A percentile compares a stretch with the other conserved stretches of the same genome.
phyloP scores from a whole-genome alignment of 2,888 invertebrate genomes.

The Cremastinae sp. region DNA sequence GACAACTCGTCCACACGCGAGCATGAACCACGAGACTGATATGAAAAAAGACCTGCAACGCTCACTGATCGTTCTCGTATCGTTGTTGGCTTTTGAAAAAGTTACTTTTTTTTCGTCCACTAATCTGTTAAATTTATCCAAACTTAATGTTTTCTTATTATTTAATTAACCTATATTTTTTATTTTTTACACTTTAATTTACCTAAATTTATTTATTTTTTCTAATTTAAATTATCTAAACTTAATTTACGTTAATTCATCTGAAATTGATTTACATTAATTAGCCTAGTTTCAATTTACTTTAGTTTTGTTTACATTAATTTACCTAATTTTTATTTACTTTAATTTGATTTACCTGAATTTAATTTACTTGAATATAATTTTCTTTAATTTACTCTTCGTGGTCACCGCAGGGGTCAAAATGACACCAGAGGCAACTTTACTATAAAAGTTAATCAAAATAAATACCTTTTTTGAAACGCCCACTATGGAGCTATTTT shows the following conservation, averaged over 20 bases:
- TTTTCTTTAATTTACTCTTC: no score
- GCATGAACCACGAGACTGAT: slow-evolving; percentile 39
- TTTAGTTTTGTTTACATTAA: no score
- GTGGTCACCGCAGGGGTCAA: no score
- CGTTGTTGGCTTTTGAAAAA: slow-evolving; percentile 41
- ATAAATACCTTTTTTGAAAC: no score
- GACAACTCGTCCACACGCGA: slow-evolving; percentile 28
- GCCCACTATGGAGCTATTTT: no score
- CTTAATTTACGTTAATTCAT: background rate
- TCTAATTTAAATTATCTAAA: background rate
- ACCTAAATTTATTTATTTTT: background rate
- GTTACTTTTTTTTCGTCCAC: slow-evolving; percentile 28
- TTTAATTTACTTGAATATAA: no score
- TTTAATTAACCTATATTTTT: background rate
- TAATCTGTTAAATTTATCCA: background rate
- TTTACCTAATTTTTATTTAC: no score
- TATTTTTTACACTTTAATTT: background rate
- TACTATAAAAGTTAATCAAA: no score
- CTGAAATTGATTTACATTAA: no score
- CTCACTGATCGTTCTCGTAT: slow-evolving; percentile 47
- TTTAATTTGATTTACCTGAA: no score
- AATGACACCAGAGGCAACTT: no score
- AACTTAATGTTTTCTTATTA: background rate
- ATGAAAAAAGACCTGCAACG: slow-evolving; percentile 50
- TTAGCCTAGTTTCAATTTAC: no score